Evolutionary conservation across 2,797 vertebrate genomes (phyloP).

Genomic region (Morus bassanus): DNA sequence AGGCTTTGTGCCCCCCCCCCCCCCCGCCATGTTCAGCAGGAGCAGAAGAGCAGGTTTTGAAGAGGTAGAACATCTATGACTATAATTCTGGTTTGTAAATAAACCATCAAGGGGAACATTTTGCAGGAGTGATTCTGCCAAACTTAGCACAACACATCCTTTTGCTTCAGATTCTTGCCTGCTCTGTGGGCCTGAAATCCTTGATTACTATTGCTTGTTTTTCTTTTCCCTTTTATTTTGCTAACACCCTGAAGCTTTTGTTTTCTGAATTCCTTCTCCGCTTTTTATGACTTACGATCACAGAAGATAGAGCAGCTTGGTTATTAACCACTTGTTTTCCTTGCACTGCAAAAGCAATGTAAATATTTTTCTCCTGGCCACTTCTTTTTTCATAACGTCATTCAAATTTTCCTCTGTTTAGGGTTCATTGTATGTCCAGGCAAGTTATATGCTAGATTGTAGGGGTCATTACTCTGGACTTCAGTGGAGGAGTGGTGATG

Average conservation of each 20-base stretch:
- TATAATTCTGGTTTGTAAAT: not conserved
- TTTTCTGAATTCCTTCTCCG: not conserved
- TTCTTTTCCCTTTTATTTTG: not conserved
- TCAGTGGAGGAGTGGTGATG: not conserved
- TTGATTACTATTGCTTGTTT: not conserved
- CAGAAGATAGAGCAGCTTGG: not conserved
- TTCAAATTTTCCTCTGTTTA: not conserved
- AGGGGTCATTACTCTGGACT: not conserved
- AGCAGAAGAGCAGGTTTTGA: not conserved
- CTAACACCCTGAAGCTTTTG: constrained; percentile 15
- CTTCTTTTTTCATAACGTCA: not conserved
- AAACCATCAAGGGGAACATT: constrained; percentile 27
- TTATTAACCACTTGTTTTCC: not conserved
- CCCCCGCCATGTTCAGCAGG: not conserved
- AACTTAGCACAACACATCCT: not conserved
- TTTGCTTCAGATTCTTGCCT: not conserved
- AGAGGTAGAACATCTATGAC: not conserved
- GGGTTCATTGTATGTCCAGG: not conserved
- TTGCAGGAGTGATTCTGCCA: not conserved
- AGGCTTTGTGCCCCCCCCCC: too few relatives aligned
- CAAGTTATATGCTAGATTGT: not conserved
- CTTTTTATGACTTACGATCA: not conserved
- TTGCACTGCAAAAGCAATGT: not conserved
- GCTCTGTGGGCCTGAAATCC: not conserved
- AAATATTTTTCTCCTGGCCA: not conserved